These are phyloP conservation scores for Xestia sexstrigata DNA, from an alignment of 2,888 invertebrate species.

Conservation along the genomic window DNA sequence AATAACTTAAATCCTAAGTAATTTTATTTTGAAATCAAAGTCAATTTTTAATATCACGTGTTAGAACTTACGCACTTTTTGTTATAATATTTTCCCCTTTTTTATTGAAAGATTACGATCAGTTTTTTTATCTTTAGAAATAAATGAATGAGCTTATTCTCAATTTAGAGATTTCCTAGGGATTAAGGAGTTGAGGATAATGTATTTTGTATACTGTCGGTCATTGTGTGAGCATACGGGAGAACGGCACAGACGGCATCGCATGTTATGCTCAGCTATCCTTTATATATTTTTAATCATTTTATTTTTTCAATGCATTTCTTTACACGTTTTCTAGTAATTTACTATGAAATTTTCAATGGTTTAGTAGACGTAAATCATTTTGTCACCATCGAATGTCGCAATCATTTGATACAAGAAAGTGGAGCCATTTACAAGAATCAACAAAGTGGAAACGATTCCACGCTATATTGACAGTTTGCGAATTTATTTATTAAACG, in stretches of 20 bases:
- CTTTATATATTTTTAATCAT: constrained; percentile 29
- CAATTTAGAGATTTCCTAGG: constrained; percentile 57
- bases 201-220: constrained; percentile 13
- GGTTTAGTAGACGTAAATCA: constrained; percentile 1
- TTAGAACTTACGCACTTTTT: constrained; percentile 50
- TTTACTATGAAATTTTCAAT: constrained; percentile 3
- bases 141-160: constrained; percentile 71
- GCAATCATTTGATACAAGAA: not conserved
- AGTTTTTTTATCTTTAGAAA: constrained; percentile 46
- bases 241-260: constrained; percentile 1
- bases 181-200: constrained; percentile 33
- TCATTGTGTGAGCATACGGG: not conserved
- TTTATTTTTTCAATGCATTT: constrained; percentile 27
- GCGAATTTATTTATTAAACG: constrained; percentile 10
- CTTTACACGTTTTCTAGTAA: constrained; percentile 10
- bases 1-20: constrained; percentile 35
- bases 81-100: constrained; percentile 35
- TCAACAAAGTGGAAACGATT: not conserved
- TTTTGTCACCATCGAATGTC: not conserved
- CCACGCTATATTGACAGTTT: not conserved
- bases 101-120: constrained; percentile 33
- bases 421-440: not conserved
- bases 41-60: constrained; percentile 54
- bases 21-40: constrained; percentile 42
- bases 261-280: constrained; percentile 33